Percentiles rank a stretch among this genome's conserved stretches.
Conservation (phyloP, 2,797 vertebrate genomes). For the Vireo griseus region DNA sequence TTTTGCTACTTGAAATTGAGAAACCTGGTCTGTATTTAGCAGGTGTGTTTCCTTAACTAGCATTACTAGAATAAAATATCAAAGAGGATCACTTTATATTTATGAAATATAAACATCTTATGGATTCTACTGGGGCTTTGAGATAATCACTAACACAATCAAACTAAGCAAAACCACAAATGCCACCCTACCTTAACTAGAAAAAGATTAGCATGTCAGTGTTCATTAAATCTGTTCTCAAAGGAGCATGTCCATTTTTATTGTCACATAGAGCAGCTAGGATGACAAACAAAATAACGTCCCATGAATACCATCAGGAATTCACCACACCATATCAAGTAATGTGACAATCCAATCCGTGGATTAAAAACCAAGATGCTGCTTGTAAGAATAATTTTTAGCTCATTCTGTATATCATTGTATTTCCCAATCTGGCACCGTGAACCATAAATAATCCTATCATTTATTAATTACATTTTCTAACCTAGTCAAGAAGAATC, state of each 20-base stretch:
- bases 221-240: conserved; percentile 18
- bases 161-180: background rate
- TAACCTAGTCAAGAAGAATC: conserved; percentile 76
- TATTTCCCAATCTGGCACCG: conserved; percentile 72
- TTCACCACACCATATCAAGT: conserved; percentile 51
- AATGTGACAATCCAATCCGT: conserved; percentile 50
- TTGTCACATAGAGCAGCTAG: background rate
- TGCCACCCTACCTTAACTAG: background rate
- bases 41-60: background rate
- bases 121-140: background rate
- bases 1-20: background rate
- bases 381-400: conserved; percentile 63
- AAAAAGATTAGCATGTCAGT: background rate
- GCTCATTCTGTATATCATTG: conserved; percentile 69
- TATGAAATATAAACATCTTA: background rate
- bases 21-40: background rate
- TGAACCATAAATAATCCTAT: conserved; percentile 83
- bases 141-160: background rate
- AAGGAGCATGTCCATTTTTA: conserved; percentile 49
- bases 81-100: background rate
- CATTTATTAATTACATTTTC: conserved; percentile 80
- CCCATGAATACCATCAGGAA: conserved; percentile 52
- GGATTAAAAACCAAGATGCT: conserved; percentile 66
- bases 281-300: conserved; percentile 14
- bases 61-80: background rate